Evolutionary conservation across 64 coral and sea anemone genomes (phyloP).

Genomic region (Stichodactyla helianthus): DNA sequence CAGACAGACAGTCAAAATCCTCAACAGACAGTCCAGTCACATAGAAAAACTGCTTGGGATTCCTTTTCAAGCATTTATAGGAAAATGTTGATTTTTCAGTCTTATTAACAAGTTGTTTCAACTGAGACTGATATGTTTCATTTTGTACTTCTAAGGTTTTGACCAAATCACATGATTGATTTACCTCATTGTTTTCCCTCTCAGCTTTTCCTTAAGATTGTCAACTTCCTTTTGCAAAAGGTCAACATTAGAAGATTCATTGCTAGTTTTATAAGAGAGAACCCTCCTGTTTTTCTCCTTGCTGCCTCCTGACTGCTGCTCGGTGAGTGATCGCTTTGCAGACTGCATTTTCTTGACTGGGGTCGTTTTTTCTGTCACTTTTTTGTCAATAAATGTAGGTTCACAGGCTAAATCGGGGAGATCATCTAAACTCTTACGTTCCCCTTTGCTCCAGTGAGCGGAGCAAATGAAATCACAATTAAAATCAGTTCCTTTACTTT

Average conservation of each 20-base stretch:
- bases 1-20: constrained; percentile 55
- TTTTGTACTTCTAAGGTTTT: constrained; percentile 45
- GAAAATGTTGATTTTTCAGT: constrained; percentile 66
- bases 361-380: constrained; percentile 41
- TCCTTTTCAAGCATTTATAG: constrained; percentile 61
- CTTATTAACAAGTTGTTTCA: constrained; percentile 48
- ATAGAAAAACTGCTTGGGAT: constrained; percentile 63
- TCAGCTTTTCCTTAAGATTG: constrained; percentile 53
- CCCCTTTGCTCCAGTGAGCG: constrained; percentile 54
- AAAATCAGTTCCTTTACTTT: constrained; percentile 46
- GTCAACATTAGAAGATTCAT: constrained; percentile 40
- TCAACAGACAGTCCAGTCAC: constrained; percentile 55
- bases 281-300: constrained; percentile 44
- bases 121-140: constrained; percentile 44
- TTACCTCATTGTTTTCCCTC: constrained; percentile 56
- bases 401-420: constrained; percentile 57
- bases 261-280: constrained; percentile 45
- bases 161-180: constrained; percentile 47
- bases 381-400: constrained; percentile 34
- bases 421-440: constrained; percentile 36
- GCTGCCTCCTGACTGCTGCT: constrained; percentile 31
- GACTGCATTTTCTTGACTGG: constrained; percentile 36
- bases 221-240: constrained; percentile 54
- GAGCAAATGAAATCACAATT: constrained; percentile 46
- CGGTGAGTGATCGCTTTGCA: constrained; percentile 36